These are phyloP conservation scores for Meriones psammophilus DNA, from an alignment of 2,797 vertebrate genomes.

Conservation along the genomic window DNA sequence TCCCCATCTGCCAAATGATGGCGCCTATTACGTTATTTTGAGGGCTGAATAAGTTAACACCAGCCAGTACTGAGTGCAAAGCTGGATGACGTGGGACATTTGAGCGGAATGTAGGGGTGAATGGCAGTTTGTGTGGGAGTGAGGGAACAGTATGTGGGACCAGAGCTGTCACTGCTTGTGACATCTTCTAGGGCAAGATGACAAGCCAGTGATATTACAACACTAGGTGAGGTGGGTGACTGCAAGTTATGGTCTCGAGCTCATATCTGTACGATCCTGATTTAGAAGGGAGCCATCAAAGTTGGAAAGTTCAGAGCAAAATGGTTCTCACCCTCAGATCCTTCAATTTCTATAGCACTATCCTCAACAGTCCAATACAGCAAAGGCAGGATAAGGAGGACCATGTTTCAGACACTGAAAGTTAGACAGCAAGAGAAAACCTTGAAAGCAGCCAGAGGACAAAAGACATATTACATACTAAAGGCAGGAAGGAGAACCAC, in stretches of 20 bases:
- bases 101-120: background rate
- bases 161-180: background rate
- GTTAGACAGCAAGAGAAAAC: background rate
- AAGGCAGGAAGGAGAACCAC: background rate
- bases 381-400: background rate
- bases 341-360: background rate
- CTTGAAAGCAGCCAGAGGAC: background rate
- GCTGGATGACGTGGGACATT: background rate
- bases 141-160: conserved; percentile 35
- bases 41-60: background rate
- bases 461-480: background rate
- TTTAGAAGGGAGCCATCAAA: background rate
- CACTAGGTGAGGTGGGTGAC: background rate
- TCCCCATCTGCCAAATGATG: background rate
- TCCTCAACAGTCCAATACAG: background rate
- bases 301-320: background rate
- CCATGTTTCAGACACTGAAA: background rate
- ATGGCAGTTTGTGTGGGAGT: conserved; percentile 36
- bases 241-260: background rate
- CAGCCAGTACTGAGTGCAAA: background rate
- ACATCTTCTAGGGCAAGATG: conserved; percentile 25
- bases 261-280: background rate
- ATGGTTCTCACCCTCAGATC: background rate
- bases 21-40: background rate
- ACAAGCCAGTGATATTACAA: background rate